Percentiles rank a stretch among this genome's conserved stretches.
phyloP scores from a whole-genome alignment of 2,797 vertebrate species.

The Alosa sapidissima region DNA sequence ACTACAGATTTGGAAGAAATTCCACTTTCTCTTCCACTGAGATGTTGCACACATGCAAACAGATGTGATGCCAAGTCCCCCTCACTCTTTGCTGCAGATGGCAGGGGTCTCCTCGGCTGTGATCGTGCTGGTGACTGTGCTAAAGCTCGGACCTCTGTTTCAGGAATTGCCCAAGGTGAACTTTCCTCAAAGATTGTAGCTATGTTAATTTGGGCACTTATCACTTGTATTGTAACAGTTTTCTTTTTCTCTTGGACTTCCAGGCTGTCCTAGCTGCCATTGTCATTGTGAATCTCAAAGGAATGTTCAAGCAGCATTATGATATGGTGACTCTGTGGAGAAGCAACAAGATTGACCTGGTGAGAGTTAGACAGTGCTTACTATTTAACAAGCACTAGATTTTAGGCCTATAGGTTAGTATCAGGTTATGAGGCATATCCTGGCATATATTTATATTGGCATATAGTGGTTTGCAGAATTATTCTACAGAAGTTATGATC shows the following conservation, averaged over 20 bases:
- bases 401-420: neutral
- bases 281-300: constrained; percentile 89
- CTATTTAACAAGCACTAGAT: neutral
- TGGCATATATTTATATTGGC: no score
- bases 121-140: constrained; percentile 87
- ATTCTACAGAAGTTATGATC: neutral
- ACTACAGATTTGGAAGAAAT: neutral
- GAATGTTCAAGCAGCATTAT: constrained; percentile 87
- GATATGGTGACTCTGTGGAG: constrained; percentile 85
- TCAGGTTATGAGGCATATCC: neutral
- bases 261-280: constrained; percentile 87
- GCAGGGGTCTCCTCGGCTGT: constrained; percentile 82
- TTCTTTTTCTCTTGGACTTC: constrained; percentile 24
- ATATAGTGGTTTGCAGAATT: neutral
- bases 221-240: neutral
- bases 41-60: neutral
- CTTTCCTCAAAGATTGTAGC: neutral
- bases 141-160: constrained; percentile 92
- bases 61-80: neutral
- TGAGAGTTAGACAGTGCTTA: constrained; percentile 61
- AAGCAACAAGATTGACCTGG: constrained; percentile 86
- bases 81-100: constrained; percentile 70
- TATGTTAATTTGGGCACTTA: neutral
- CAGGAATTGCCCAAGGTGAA: constrained; percentile 88
- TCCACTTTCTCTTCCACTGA: neutral